A percentile compares a stretch with the other conserved stretches of the same genome.
These are phyloP conservation scores for Probaryconus sp. DNA, from an alignment of 1,140 invertebrate species.

Conservation along the genomic window DNA sequence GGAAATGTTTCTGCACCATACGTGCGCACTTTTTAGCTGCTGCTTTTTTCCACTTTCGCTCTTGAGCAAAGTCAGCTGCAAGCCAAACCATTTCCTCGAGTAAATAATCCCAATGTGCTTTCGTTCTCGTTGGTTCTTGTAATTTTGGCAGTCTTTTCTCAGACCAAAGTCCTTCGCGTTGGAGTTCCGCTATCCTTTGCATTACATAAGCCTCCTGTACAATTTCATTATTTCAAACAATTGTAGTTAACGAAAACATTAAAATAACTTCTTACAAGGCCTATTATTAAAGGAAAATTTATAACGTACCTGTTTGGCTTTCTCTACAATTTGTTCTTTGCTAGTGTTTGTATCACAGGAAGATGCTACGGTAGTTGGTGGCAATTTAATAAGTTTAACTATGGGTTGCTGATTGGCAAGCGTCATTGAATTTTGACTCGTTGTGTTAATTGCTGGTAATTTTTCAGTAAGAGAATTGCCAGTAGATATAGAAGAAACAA, in stretches of 20 bases:
- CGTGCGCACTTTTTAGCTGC: slow-evolving; percentile 94
- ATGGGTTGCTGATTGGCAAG: slow-evolving; percentile 74
- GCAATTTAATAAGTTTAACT: slow-evolving; percentile 77
- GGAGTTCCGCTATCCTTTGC: slow-evolving; percentile 92
- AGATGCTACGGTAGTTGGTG: slow-evolving; percentile 69
- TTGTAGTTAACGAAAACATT: too few relatives aligned
- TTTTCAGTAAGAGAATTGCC: slow-evolving; percentile 60
- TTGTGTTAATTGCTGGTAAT: slow-evolving; percentile 38
- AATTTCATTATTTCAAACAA: too few relatives aligned
- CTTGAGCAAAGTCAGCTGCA: slow-evolving; percentile 97
- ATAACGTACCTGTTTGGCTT: slow-evolving; percentile 90
- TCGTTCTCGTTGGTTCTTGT: slow-evolving; percentile 91
- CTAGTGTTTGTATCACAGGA: slow-evolving; percentile 73
- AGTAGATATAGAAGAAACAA: slow-evolving; percentile 60
- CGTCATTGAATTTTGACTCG: slow-evolving; percentile 49
- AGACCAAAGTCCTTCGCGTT: slow-evolving; percentile 95
- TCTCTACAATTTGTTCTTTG: slow-evolving; percentile 91
- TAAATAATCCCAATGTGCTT: slow-evolving; percentile 99
- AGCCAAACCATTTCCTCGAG: slow-evolving; percentile 99
- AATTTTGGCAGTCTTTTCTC: slow-evolving; percentile 94
- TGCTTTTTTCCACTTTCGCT: slow-evolving; percentile 98
- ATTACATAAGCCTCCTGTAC: slow-evolving; percentile 92
- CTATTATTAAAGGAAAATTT: too few relatives aligned
- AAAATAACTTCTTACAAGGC: too few relatives aligned
- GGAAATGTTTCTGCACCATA: slow-evolving; percentile 97